Evolutionary conservation across 2,797 vertebrate genomes (phyloP), one percentile per base, ranked within the genome.

Genomic region (Anguilla anguilla): DNA sequence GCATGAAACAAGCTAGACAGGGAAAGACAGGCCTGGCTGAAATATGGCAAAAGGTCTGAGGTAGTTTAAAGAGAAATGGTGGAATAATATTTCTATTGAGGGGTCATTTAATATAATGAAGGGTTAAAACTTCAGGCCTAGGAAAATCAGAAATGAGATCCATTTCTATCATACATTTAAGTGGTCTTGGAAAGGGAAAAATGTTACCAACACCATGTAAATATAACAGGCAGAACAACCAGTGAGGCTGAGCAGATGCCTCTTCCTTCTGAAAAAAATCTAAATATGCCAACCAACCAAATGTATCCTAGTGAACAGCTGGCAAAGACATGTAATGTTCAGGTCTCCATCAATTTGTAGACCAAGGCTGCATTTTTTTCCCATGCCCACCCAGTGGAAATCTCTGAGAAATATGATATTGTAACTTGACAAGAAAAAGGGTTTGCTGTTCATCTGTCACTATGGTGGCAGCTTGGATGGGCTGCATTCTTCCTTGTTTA

Each of bases 61-160:
- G 83, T 84, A 84, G 83, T 84, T 84, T 59, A 15, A 13, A 19
- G 10, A 51, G 13, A 84, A 84, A 84, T 61, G 55, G 10, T 51
- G n/a, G 55, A 84, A 84, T 59, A 53, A 22, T 39, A 22, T 61
- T 59, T 61, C 28, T 61, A 59, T 3, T 57, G 61, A 84, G 28
- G 17, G 83, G 55, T 19, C 28, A 35, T 84, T 31, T 55, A 39
- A 19, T 57, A 82, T n/a, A 49, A 82, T 51, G 46, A 82, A 49
- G 35, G 43, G 46, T 25, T 11, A 49, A 19, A 51, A 51, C 25
- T 25, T 25, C 46, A 82, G 43, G 46, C 9, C 43, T 51, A 82
- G 22, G 9, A 19, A 82, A 82, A 82, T 51, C 6, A 46, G 46
- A 82, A 22, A 64, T 69, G n/a, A 69, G n/a, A 28, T 69, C 25